Conservation (phyloP, 2,888 invertebrate genomes). For the Meiosimyza platycephala region DNA sequence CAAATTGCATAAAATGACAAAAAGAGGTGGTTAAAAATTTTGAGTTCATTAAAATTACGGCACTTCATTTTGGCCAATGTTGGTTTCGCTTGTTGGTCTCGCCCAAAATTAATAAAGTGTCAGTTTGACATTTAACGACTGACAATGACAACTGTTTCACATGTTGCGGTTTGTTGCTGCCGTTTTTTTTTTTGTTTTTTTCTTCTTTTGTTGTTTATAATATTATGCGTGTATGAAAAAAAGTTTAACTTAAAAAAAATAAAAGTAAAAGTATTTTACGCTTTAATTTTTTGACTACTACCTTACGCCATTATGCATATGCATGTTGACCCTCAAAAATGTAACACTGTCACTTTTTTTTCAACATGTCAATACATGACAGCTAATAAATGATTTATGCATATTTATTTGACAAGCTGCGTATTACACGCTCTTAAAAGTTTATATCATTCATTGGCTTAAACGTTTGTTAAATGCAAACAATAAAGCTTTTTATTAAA, state of each 20-base stretch:
- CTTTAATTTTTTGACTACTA: too few species aligned
- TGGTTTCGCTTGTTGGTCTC: neutral
- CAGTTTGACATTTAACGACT: constrained; percentile 1
- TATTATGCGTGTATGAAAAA: neutral
- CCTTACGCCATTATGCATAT: too few species aligned
- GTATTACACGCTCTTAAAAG: too few species aligned
- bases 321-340: neutral
- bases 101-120: neutral
- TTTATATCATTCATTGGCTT: too few species aligned
- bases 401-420: neutral
- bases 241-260: neutral
- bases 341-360: neutral
- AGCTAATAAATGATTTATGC: constrained; percentile 23
- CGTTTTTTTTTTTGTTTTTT: neutral
- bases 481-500: too few species aligned
- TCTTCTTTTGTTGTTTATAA: neutral
- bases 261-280: neutral
- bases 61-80: neutral
- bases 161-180: too few species aligned
- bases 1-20: too few species aligned
- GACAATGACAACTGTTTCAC: constrained; percentile 6
- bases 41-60: too few species aligned
- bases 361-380: constrained; percentile 15
- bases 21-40: too few species aligned
- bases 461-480: too few species aligned